A percentile compares a stretch with the other conserved stretches of the same genome.
These are phyloP conservation scores for Myotis lucifugus DNA, from an alignment of 2,113 vertebrate species.

Conservation along the genomic window DNA sequence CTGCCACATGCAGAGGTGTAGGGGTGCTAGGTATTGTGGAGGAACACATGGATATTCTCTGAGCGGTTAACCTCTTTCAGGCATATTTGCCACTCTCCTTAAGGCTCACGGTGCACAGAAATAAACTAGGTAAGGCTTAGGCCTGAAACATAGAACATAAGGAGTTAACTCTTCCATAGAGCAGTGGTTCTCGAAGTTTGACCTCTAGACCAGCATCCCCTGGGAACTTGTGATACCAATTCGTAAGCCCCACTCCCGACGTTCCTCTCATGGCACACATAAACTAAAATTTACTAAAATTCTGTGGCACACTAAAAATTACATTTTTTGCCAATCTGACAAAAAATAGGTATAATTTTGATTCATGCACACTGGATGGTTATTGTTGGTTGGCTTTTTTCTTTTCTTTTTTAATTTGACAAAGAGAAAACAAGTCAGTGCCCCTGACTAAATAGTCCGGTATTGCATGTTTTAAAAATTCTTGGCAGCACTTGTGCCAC, in stretches of 20 bases:
- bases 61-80: neutral
- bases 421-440: neutral
- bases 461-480: neutral
- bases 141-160: neutral
- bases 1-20: too few relatives aligned
- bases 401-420: neutral
- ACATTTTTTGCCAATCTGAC: neutral
- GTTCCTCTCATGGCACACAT: neutral
- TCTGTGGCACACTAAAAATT: neutral
- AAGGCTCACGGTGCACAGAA: neutral
- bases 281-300: neutral
- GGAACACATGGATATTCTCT: neutral
- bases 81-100: neutral
- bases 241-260: neutral
- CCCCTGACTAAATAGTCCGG: neutral
- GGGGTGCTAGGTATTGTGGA: neutral
- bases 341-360: neutral
- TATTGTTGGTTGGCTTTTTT: neutral
- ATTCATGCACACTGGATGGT: neutral
- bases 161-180: neutral
- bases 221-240: neutral
- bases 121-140: neutral
- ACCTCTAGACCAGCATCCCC: neutral
- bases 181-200: neutral
- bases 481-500: neutral